phyloP scores from a whole-genome alignment of 2,113 vertebrate genomes.

The Erythrolamprus reginae region DNA sequence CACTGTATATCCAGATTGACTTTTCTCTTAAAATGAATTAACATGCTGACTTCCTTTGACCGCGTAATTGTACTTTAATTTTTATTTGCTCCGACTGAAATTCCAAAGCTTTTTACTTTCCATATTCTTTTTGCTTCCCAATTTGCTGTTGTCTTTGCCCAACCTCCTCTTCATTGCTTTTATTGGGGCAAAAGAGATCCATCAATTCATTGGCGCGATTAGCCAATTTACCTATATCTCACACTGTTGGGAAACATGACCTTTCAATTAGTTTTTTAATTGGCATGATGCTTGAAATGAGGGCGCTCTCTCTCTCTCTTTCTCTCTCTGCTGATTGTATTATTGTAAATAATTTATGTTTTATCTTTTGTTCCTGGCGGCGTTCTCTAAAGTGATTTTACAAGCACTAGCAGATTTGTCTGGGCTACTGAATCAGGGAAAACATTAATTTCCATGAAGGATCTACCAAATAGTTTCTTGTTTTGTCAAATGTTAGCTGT shows the following conservation, averaged over 20 bases:
- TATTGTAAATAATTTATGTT: constrained; percentile 21
- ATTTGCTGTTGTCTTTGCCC: neutral
- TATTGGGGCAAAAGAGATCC: neutral
- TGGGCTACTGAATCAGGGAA: neutral
- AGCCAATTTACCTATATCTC: constrained; percentile 5
- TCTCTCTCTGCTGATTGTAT: neutral
- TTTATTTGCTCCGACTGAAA: neutral
- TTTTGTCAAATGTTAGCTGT: neutral
- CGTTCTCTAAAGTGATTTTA: constrained; percentile 13
- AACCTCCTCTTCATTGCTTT: neutral
- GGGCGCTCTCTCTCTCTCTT: neutral
- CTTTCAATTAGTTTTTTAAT: constrained; percentile 16
- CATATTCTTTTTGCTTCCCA: neutral
- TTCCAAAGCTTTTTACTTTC: neutral
- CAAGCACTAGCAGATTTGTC: constrained; percentile 12
- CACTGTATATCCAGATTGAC: too few relatives aligned
- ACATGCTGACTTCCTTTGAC: neutral
- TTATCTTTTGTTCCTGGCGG: constrained; percentile 12
- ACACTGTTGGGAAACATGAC: neutral
- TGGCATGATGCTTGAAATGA: neutral
- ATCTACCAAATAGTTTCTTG: neutral
- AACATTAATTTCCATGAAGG: neutral
- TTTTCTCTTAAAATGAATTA: neutral
- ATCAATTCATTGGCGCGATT: neutral
- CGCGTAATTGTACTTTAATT: neutral